Conservation (phyloP, 2,888 invertebrate species). For the Tuta absoluta region DNA sequence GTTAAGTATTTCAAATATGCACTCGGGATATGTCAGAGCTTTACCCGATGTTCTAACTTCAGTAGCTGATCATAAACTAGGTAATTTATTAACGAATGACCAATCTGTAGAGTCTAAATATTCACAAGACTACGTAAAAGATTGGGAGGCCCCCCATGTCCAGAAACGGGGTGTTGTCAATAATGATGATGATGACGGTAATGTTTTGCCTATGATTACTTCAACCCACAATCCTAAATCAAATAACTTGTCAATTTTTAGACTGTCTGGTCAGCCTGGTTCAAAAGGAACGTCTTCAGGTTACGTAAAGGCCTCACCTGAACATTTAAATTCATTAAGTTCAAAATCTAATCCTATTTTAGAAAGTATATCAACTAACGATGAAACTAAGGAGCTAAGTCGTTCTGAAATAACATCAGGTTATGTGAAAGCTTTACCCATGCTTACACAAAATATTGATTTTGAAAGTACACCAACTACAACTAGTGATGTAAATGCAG, state of each 20-base stretch:
- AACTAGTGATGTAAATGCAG: neutral
- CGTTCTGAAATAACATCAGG: neutral
- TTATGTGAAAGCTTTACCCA: neutral
- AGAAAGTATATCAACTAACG: neutral
- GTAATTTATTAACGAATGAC: neutral
- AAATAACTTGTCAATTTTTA: neutral
- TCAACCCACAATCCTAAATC: neutral
- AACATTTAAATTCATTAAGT: neutral
- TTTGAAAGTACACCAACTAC: neutral
- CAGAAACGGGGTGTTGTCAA: too few species aligned
- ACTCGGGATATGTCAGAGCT: neutral
- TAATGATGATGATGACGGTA: too few species aligned
- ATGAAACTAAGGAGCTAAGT: neutral
- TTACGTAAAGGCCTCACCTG: slow-evolving; percentile 2
- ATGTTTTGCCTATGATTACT: neutral
- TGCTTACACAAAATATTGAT: neutral
- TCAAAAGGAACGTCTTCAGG: neutral
- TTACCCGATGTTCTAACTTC: neutral
- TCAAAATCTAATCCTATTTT: neutral
- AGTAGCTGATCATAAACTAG: neutral
- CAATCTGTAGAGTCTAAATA: neutral
- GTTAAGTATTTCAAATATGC: neutral
- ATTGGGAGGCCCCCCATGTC: too few species aligned
- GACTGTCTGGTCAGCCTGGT: neutral
- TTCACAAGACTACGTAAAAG: neutral